Base-by-base conservation (phyloP, 2,113 vertebrate species). In the Murina feae region DNA sequence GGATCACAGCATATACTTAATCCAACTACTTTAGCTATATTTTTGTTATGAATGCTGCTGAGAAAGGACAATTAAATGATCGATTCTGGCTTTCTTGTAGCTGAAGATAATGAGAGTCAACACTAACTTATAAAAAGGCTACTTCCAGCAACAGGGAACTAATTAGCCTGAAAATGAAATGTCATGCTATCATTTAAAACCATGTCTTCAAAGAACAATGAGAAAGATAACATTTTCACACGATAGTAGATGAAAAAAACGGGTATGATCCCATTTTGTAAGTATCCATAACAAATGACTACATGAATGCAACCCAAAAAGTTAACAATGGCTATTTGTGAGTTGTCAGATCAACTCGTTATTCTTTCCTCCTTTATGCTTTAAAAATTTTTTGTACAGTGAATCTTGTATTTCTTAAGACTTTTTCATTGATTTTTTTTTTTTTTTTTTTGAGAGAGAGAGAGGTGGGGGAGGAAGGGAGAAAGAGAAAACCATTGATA, bases 131-230 rank as follows among this genome's bases (percentile, higher is more conserved):
- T 42, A 82, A 90, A 95, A 89, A 92, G 32, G 18, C 35, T 69
- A 80, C 37, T 76, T 37, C 74, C 55, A 44, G 55, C 68, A 84
- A 78, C 10, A 75, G 60, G 44, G 32, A 96, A 37, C 55, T 90
- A 88, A 76, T 87, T 72, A 68, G 35, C 17, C 55, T 75, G 51
- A 93, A 96, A 90, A 92, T 93, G 65, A 39, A 83, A 93, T 89
- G 51, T 42, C 44, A 85, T 47, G 28, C 5, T 49, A 78, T 74
- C 89, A 58, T 65, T 96, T 95, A 86, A 92, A 88, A 44, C 86
- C 47, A 75, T 76, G 23, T 80, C 53, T 96, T 95, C 76, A 93
- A 89, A 93, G 49, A 91, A 88, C 44, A 81, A 7, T 80, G 49
- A 53, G 92, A 81, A 80, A 81, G 28, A 55, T 68, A 85, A 81